Evolutionary conservation across 2,797 vertebrate genomes (phyloP).

Genomic region (Lophius americanus): DNA sequence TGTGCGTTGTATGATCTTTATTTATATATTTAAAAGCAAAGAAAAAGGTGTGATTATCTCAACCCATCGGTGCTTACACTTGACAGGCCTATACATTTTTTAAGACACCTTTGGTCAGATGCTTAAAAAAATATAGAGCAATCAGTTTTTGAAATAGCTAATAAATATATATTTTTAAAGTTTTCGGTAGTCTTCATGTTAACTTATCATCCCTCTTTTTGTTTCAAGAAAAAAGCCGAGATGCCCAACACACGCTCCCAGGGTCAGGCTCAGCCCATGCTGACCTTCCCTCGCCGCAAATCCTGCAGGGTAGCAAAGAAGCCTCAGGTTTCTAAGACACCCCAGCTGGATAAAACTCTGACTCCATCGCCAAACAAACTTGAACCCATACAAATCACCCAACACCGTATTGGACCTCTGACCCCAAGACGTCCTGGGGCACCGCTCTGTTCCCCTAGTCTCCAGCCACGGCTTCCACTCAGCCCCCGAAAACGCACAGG

Average conservation of each 20-base stretch:
- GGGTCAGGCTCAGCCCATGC: constrained; percentile 80
- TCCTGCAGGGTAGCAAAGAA: constrained; percentile 46
- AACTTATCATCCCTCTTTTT: fast-evolving
- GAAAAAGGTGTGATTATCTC: too few species aligned
- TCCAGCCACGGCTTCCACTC: constrained; percentile 79
- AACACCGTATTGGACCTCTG: neutral
- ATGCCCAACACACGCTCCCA: constrained; percentile 89
- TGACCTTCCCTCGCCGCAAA: constrained; percentile 87
- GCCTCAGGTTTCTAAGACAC: constrained; percentile 18
- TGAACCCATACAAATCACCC: fast-evolving
- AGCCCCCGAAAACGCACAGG: constrained; percentile 93
- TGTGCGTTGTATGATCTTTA: too few species aligned
- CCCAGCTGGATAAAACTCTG: neutral
- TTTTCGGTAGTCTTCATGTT: neutral
- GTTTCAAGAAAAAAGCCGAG: constrained; percentile 12
- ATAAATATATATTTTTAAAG: too few species aligned
- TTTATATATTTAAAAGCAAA: too few species aligned
- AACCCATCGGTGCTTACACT: too few species aligned
- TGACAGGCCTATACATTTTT: too few species aligned
- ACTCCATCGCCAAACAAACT: neutral
- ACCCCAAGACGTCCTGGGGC: neutral
- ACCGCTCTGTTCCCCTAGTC: neutral
- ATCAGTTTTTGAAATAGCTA: too few species aligned
- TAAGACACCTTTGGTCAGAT: too few species aligned
- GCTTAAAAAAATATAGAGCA: neutral